These are phyloP conservation scores for Formica aserva DNA, from an alignment of 2,888 invertebrate species.

Conservation along the genomic window DNA sequence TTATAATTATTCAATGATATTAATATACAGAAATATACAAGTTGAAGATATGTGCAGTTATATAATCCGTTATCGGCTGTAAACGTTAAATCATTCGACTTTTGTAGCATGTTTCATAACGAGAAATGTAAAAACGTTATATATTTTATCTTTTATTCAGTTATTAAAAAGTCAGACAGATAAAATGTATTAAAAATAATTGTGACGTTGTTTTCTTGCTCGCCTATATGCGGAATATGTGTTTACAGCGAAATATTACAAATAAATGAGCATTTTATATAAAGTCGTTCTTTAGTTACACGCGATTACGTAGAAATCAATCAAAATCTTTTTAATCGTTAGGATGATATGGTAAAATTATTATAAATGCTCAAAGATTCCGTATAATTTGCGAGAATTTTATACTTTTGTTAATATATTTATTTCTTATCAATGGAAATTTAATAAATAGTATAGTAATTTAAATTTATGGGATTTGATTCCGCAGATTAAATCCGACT, in stretches of 20 bases:
- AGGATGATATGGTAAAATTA: not conserved
- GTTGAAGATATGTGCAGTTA: not conserved
- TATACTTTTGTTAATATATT: not conserved
- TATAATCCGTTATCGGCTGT: not conserved
- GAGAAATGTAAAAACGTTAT: not conserved
- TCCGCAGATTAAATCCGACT: not conserved
- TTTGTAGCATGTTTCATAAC: not conserved
- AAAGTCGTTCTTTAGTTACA: not conserved
- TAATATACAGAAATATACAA: not conserved
- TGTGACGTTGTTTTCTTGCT: not conserved
- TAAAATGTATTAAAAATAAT: not conserved
- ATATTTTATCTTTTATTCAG: not conserved
- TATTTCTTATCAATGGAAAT: not conserved
- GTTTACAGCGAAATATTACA: not conserved
- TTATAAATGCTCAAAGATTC: not conserved
- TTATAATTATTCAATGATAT: not conserved
- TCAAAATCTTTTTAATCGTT: not conserved
- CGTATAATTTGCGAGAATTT: not conserved
- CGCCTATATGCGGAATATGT: not conserved
- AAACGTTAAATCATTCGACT: slow-evolving; percentile 5
- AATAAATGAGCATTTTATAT: not conserved
- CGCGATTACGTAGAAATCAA: not conserved
- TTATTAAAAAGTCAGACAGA: not conserved
- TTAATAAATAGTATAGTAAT: not conserved
- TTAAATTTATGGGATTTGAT: not conserved